phyloP scores from a whole-genome alignment of 2,888 invertebrate species.

The Hedychridium roseum region DNA sequence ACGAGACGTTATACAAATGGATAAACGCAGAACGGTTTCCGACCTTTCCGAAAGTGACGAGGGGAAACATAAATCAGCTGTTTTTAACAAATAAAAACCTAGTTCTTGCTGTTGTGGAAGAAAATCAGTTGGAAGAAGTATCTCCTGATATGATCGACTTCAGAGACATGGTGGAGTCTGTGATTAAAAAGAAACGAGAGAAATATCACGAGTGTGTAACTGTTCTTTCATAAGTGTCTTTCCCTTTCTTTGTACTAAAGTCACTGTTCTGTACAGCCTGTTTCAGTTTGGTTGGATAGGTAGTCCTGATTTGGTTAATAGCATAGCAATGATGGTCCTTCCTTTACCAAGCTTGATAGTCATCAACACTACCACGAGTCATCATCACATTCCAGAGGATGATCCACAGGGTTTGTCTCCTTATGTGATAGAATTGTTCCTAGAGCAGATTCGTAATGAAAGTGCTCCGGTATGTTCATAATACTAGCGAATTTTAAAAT shows the following conservation, averaged over 20 bases:
- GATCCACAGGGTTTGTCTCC: slow-evolving; percentile 83
- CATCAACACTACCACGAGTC: slow-evolving; percentile 89
- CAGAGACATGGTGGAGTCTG: slow-evolving; percentile 83
- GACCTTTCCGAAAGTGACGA: slow-evolving; percentile 86
- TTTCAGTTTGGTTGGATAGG: slow-evolving; percentile 98
- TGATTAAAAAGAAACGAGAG: slow-evolving; percentile 77
- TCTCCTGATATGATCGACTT: slow-evolving; percentile 83
- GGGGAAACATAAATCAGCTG: slow-evolving; percentile 84
- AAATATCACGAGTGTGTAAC: slow-evolving; percentile 75
- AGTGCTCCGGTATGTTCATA: slow-evolving; percentile 78
- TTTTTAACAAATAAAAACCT: slow-evolving; percentile 86
- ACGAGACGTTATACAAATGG: slow-evolving; percentile 83
- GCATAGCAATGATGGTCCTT: slow-evolving; percentile 88
- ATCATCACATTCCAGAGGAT: slow-evolving; percentile 90
- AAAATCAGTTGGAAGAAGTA: slow-evolving; percentile 84
- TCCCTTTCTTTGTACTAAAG: neutral
- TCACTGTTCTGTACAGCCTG: slow-evolving; percentile 58
- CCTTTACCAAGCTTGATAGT: slow-evolving; percentile 87
- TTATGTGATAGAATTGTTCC: slow-evolving; percentile 77
- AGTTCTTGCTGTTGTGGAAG: slow-evolving; percentile 87
- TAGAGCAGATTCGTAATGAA: slow-evolving; percentile 80
- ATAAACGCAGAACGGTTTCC: slow-evolving; percentile 89
- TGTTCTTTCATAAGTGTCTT: slow-evolving; percentile 2
- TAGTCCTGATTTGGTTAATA: slow-evolving; percentile 88
- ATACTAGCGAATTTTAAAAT: neutral